Base-by-base conservation (phyloP, 2,888 invertebrate species). In the Mesopsocus fuscifrons region DNA sequence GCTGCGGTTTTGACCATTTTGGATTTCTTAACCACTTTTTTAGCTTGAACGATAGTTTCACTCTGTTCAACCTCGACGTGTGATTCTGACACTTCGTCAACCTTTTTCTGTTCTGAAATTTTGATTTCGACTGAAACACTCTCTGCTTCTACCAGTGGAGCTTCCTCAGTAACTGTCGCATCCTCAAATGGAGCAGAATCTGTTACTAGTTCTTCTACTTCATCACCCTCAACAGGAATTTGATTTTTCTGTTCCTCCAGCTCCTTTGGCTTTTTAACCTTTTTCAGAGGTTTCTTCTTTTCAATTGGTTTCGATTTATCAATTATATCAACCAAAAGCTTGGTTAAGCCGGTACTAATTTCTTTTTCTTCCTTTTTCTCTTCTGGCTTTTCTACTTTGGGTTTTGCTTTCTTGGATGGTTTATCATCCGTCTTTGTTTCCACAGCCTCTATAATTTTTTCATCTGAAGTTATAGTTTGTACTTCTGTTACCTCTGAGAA, bases 401-500 rank as follows among this genome's bases (percentile, higher is more conserved):
- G 13, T 34, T 45, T 38, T 13, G n/a, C 13, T 34, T 20, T 43
- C n/a, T 44, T 45, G 13, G 21, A 16, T 15, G 38, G 11, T 11
- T 16, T 41, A 11, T 41, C 21, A 8, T 40, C 35, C 13, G 18
- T n/a, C 9, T 33, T 22, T 41, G 20, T 30, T 18, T 42, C 23
- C 15, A 38, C 35, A 3, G 42, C 18, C 20, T 42, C 18, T 6
- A 17, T 35, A 3, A 35, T 41, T 42, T 35, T 15, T 35, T 21
- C 33, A 23, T 44, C 23, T 44, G 4, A n/a, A 13, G n/a, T 17
- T 34, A 22, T 15, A 15, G 20, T 34, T 41, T 41, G 43, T 21
- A 44, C 21, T 43, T 45, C 43, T 11, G 15, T 44, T 26, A 31
- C 45, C 16, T 45, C 44, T n/a, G 32, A 21, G 20, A 31, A 42